These are phyloP conservation scores for Pyralis farinalis DNA, from an alignment of 2,888 invertebrate genomes.

Conservation along the genomic window DNA sequence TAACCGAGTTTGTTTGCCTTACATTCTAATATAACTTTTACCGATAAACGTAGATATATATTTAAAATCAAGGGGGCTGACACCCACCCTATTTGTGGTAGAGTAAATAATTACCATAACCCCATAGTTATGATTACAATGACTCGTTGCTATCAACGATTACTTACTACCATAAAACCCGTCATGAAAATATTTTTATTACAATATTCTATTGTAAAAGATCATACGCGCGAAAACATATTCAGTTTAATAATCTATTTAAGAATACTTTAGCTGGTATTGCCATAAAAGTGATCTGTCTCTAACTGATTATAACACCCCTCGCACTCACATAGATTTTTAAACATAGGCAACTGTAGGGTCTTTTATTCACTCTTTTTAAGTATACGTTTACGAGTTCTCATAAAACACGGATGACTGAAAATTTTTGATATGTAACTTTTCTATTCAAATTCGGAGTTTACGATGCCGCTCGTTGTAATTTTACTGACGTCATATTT, in stretches of 20 bases:
- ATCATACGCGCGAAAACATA: constrained; percentile 5
- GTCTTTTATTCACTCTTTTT: constrained; percentile 64
- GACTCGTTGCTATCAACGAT: too few relatives aligned
- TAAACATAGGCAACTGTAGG: constrained; percentile 58
- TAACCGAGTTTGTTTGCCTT: too few relatives aligned
- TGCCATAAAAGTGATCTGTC: constrained; percentile 37
- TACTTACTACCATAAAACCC: too few relatives aligned
- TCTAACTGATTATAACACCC: constrained; percentile 54
- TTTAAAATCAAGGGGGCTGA: too few relatives aligned
- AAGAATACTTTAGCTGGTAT: constrained; percentile 27
- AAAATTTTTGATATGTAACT: constrained; percentile 81
- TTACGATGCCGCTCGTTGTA: constrained; percentile 74
- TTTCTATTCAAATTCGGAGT: constrained; percentile 76
- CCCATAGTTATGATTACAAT: too few relatives aligned
- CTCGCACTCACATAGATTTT: constrained; percentile 54
- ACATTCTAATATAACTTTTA: too few relatives aligned
- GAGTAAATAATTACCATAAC: too few relatives aligned
- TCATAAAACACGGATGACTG: constrained; percentile 80
- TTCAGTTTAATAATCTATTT: constrained; percentile 9
- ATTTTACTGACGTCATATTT: constrained; percentile 77
- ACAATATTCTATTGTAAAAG: constrained; percentile 2
- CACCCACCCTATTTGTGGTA: too few relatives aligned
- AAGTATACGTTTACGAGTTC: constrained; percentile 78
- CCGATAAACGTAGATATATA: too few relatives aligned
- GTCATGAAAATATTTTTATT: constrained; percentile 1